Evolutionary conservation across 2,888 invertebrate species (phyloP).

Genomic region (Noctua janthina): DNA sequence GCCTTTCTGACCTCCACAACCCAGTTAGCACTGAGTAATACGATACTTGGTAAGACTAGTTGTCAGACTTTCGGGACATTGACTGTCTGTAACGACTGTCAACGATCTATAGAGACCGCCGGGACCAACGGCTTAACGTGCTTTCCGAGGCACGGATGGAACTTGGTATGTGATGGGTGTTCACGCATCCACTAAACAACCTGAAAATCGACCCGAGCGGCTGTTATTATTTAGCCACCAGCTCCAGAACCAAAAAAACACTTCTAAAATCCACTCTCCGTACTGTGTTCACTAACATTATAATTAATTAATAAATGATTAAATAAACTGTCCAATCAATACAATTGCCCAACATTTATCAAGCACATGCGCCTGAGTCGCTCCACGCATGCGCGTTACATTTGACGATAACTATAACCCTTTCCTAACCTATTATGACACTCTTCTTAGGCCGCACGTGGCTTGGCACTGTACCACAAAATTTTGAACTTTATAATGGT

Average conservation of each 20-base stretch:
- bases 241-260: neutral
- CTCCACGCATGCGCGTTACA: constrained; percentile 27
- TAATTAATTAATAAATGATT: neutral
- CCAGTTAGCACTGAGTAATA: too few species aligned
- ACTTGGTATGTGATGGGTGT: too few species aligned
- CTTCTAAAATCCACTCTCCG: neutral
- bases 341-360: constrained; percentile 37
- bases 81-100: too few species aligned
- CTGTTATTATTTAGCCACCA: neutral
- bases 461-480: neutral
- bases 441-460: constrained; percentile 55
- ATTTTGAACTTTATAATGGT: rapidly evolving
- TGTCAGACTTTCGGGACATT: too few species aligned
- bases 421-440: constrained; percentile 59
- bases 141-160: too few species aligned
- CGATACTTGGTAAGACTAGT: too few species aligned
- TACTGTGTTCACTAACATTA: neutral
- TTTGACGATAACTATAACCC: constrained; percentile 54
- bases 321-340: constrained; percentile 10
- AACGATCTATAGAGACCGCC: too few species aligned
- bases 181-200: too few species aligned
- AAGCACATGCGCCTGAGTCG: constrained; percentile 33
- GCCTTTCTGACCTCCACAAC: too few species aligned
- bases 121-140: neutral
- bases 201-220: neutral